Conservation (phyloP, 2,113 vertebrate species). For the Barbus barbus region DNA sequence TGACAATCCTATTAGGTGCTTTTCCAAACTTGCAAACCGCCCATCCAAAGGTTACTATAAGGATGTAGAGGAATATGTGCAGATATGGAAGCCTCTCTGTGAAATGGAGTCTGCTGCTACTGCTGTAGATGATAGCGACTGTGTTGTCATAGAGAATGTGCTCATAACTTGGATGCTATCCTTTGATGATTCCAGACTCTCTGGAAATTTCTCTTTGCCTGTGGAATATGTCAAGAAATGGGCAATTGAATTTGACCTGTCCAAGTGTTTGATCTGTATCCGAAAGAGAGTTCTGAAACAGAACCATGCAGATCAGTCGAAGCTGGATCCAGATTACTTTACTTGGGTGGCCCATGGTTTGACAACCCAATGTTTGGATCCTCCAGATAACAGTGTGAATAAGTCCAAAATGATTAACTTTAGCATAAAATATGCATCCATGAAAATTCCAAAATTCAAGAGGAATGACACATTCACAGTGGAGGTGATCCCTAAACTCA, state of each 20-base stretch:
- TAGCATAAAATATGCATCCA: conserved; percentile 69
- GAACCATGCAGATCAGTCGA: conserved; percentile 11
- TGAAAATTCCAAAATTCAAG: conserved; percentile 66
- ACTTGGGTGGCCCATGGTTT: conserved; percentile 82
- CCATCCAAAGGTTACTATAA: conserved; percentile 55
- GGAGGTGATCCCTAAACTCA: conserved; percentile 78
- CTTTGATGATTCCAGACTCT: conserved; percentile 44
- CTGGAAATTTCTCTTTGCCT: conserved; percentile 67
- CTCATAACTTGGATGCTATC: conserved; percentile 64
- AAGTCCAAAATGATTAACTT: conserved; percentile 64
- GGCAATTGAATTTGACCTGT: conserved; percentile 67
- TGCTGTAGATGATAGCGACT: conserved; percentile 69
- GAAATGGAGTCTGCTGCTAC: conserved; percentile 74
- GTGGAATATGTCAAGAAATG: conserved; percentile 56
- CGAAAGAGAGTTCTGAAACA: conserved; percentile 65
- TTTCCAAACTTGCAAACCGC: conserved; percentile 60
- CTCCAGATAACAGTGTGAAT: not conserved
- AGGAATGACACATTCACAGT: conserved; percentile 66
- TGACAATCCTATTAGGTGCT: conserved; percentile 72
- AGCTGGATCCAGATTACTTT: conserved; percentile 68
- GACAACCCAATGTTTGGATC: conserved; percentile 6
- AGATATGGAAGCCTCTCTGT: conserved; percentile 75
- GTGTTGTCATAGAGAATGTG: conserved; percentile 70
- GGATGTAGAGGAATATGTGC: conserved; percentile 56
- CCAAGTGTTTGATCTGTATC: conserved; percentile 77